Evolutionary conservation across 2,888 invertebrate genomes (phyloP).

Genomic region (Xanthia icteritia): DNA sequence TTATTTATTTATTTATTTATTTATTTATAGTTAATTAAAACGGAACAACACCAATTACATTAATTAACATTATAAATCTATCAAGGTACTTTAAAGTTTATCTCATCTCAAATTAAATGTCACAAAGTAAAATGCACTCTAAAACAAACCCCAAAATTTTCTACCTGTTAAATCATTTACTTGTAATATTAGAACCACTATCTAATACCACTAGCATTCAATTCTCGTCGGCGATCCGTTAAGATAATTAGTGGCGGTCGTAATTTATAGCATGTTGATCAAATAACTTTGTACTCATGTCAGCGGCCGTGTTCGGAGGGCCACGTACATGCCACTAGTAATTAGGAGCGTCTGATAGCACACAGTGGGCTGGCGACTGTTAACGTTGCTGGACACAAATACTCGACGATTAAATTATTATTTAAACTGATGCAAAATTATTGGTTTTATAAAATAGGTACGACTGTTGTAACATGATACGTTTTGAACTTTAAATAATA

Average conservation of each 20-base stretch:
- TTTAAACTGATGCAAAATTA: not conserved
- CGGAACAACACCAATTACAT: too few species aligned
- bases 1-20: too few species aligned
- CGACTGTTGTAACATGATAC: not conserved
- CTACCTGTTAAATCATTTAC: not conserved
- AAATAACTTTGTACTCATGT: slow-evolving; percentile 59
- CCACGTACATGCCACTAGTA: slow-evolving; percentile 43
- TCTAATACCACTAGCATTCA: slow-evolving; percentile 33
- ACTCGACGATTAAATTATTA: not conserved
- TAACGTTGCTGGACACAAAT: slow-evolving; percentile 19
- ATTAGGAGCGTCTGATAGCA: slow-evolving; percentile 54
- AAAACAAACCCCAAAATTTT: not conserved
- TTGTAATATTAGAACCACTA: slow-evolving; percentile 5
- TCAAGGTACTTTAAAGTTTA: not conserved
- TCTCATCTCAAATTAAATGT: not conserved
- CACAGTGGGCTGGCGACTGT: slow-evolving; percentile 32
- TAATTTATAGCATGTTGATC: slow-evolving; percentile 63
- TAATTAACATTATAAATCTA: not conserved
- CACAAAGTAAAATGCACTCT: not conserved
- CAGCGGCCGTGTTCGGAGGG: slow-evolving; percentile 49
- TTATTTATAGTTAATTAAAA: too few species aligned
- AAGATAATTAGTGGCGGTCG: slow-evolving; percentile 51
- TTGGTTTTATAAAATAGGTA: not conserved
- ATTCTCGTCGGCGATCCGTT: slow-evolving; percentile 44
- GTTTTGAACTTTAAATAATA: not conserved